Conservation (phyloP, 2,113 vertebrate species). For the Nerophis ophidion region DNA sequence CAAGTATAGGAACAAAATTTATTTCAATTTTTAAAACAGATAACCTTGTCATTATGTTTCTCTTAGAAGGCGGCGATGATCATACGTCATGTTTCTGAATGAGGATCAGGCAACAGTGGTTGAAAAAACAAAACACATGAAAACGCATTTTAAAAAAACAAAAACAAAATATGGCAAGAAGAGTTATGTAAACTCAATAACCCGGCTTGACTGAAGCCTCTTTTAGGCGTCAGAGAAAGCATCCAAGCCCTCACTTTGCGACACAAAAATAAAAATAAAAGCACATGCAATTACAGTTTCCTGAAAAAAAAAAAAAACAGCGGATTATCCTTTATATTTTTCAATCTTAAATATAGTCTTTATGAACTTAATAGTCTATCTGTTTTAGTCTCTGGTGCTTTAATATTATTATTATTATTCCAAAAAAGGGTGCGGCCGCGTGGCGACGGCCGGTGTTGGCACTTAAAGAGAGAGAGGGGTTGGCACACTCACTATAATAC, state of each 20-base stretch:
- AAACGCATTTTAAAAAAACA: slow-evolving; percentile 47
- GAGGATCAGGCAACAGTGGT: slow-evolving; percentile 84
- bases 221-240: slow-evolving; percentile 52
- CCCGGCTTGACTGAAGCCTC: slow-evolving; percentile 57
- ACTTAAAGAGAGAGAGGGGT: slow-evolving; percentile 68
- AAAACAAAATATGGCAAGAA: slow-evolving; percentile 65
- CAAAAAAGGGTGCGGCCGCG: slow-evolving; percentile 43
- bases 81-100: slow-evolving; percentile 78
- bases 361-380: slow-evolving; percentile 61
- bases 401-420: slow-evolving; percentile 60
- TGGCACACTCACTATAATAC: slow-evolving; percentile 77
- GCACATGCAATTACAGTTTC: slow-evolving; percentile 77
- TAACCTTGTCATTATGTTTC: slow-evolving; percentile 75
- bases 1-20: slow-evolving; percentile 82
- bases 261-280: slow-evolving; percentile 69
- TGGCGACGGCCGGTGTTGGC: slow-evolving; percentile 66
- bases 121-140: slow-evolving; percentile 63
- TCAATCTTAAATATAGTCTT: slow-evolving; percentile 73
- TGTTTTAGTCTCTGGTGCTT: slow-evolving; percentile 68
- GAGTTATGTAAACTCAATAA: slow-evolving; percentile 74
- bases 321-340: slow-evolving; percentile 67
- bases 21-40: slow-evolving; percentile 81
- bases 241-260: slow-evolving; percentile 65
- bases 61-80: slow-evolving; percentile 81
- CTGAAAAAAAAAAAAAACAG: slow-evolving; percentile 54